Base-by-base conservation (phyloP, 2,888 invertebrate genomes). In the Andrena dorsata region DNA sequence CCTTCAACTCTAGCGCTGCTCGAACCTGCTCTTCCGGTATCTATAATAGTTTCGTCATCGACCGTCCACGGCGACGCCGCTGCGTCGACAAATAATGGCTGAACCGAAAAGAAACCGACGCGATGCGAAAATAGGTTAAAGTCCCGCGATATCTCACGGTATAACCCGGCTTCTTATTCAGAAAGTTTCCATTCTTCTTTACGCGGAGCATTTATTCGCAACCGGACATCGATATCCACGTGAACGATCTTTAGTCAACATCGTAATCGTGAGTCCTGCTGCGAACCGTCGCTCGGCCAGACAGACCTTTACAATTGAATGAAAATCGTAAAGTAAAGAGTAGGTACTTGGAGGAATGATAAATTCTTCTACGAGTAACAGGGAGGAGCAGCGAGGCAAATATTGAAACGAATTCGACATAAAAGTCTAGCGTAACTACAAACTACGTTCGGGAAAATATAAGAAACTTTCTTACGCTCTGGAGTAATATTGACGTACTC, bases 401-500 rank as follows among this genome's bases (percentile, higher is more conserved):
- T 26, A 66, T 30, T 20, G 7, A n/a, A 66, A 41, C 41, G 41
- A 41, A 41, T 41, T 41, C 41, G 41, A 41, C 13, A 0, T 41
- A 41, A 41, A 41, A 41, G 41, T 41, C 41, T 4, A 41, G 13
- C 41, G 41, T 41, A 41, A 16, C 41, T 41, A 41, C 41, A 16
- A 41, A 41, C 13, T 16, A 16, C 16, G 16, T 41, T 41, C 41
- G 1, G 41, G 41, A 16, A 41, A 41, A 41, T 41, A 41, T 41
- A 41, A 41, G 41, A 51, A 20, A 20, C n/a, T 66, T 51, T 28
- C 23, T 20, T 13, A 49, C 20, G 6, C 5, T 20, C 30, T 7
- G 32, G 20, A 30, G 13, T 51, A 66, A 66, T 51, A 66, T 51
- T 66, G 66, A 32, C 66, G 30, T 23, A 20, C 65, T 49, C 65